Conservation (phyloP, 2,888 invertebrate genomes). For the Agonopterix arenella region DNA sequence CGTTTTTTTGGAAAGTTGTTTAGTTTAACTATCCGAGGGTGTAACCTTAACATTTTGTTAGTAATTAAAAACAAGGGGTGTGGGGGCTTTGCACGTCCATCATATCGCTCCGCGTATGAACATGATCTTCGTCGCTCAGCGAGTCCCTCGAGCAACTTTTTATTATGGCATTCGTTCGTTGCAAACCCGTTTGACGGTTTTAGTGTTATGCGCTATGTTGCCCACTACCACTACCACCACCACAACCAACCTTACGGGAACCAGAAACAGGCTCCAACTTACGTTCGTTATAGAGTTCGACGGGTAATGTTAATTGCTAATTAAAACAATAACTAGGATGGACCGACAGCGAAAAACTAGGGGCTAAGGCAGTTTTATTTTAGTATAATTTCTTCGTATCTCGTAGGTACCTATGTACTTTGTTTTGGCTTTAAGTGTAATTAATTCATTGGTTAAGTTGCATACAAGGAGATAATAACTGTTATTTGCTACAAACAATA, state of each 20-base stretch:
- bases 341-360: too few species aligned
- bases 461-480: too few species aligned
- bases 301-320: constrained; percentile 1
- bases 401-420: too few species aligned
- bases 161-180: constrained; percentile 56
- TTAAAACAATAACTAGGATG: not conserved
- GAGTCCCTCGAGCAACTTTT: constrained; percentile 49
- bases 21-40: too few species aligned
- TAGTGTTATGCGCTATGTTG: constrained; percentile 51
- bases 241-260: constrained; percentile 35
- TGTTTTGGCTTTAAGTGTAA: too few species aligned
- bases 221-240: constrained; percentile 31
- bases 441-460: too few species aligned
- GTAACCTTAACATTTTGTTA: too few species aligned
- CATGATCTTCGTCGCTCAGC: not conserved
- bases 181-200: constrained; percentile 62
- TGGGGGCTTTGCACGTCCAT: not conserved
- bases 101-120: constrained; percentile 19
- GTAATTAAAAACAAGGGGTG: too few species aligned
- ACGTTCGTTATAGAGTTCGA: constrained; percentile 5
- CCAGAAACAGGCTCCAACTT: constrained; percentile 19
- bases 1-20: too few species aligned
- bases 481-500: too few species aligned
- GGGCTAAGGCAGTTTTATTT: too few species aligned
- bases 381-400: too few species aligned